Evolutionary conservation across 2,113 vertebrate genomes (phyloP), one percentile per base, ranked within the genome.

Genomic region (Aix galericulata): DNA sequence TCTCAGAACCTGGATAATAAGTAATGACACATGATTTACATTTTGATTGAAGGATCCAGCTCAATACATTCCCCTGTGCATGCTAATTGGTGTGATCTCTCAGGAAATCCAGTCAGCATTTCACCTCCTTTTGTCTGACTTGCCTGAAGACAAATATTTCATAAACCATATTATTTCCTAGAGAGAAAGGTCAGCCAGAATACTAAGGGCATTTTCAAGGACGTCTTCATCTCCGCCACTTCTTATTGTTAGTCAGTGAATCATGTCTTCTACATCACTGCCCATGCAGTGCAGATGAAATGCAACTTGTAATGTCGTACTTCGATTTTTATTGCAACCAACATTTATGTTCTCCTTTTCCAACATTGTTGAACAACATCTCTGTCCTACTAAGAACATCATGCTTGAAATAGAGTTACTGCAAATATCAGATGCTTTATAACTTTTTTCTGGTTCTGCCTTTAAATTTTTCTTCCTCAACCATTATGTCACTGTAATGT

Each of bases 41-140:
- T 93, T 96, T 90, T 94, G 89, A 95, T 89, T 91, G 84, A 95
- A 95, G 34, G 84, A 91, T 88, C 31, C 82, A 77, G 75, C 63
- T 91, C 82, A 86, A 12, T 73, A 89, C n/a, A 46, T 68, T 93
- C 71, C 46, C 10, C 4, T 55, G 71, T 71, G 75, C 79, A 88
- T 89, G 68, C 55, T 44, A 74, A 71, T 66, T 69, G 82, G 78
- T 73, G 79, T 0, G 17, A 82, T 46, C 71, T 79, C 67, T 63
- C 50, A 77, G 67, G 7, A 89, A 95, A 67, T 7, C 46, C 80
- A 67, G 53, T 85, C 72, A 78, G n/a, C 31, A 44, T 95, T 93
- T 90, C 26, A 42, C 66, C 26, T 69, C 34, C 17, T 91, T 85
- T 94, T 82, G 40, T 89, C 72, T 94, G 62, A 74, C 34, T 82